Evolutionary conservation across 2,888 invertebrate species (phyloP), one percentile per base, ranked within the genome.

Genomic region (Podotricha telesiphe): DNA sequence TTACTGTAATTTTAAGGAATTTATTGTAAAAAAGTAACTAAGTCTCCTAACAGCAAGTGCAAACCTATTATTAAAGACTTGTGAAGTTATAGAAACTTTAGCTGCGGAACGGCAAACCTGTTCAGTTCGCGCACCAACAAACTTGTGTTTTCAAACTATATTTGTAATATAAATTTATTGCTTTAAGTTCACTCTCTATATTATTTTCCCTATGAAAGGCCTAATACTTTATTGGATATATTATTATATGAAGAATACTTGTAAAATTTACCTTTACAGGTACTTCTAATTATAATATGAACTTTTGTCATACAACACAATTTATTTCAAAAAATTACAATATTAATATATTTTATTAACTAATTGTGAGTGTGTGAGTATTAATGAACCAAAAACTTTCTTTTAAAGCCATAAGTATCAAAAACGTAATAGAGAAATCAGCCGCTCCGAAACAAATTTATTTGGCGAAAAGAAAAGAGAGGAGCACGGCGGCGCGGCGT

Each of bases 51-150:
- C 82, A 82, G 86, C 82, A 81, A 86, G 81, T 83, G 81, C 80
- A 82, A 72, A 86, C 87, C 86, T 85, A 91, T 91, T 91, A 91
- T 91, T 91, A 89, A 88, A 86, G 84, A 86, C 85, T 89, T 88
- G 85, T 85, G 81, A 89, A 91, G 88, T 89, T 91, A 88, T 85
- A 79, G 83, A 84, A 91, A 91, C 84, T 92, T 89, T 82, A 73
- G 78, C 84, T 80, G 79, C 80, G 82, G 82, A 82, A 86, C 82
- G 80, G 84, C 83, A 81, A 85, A 87, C 82, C 83, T 79, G 79
- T 78, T 74, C 83, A 82, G 86, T 90, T 87, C 86, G 85, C 84
- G 90, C 89, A 82, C 86, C 86, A 90, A 86, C 86, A 85, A 91
- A 91, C 88, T 90, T 87, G 79, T 85, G 82, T 83, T 88, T 82